phyloP scores from a whole-genome alignment of 2,888 invertebrate genomes.

The Cybosia mesomella region DNA sequence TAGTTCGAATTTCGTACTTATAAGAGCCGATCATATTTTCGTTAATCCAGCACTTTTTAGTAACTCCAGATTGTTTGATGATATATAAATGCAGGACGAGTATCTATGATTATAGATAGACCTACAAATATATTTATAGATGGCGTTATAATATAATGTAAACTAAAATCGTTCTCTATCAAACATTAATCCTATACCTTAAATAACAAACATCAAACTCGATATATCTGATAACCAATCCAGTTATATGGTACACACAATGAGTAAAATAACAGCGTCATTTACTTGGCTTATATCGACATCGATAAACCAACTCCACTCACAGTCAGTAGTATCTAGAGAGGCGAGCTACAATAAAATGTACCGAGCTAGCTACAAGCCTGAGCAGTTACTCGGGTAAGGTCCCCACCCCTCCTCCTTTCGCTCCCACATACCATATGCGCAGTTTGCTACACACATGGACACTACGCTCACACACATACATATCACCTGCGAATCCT shows the following conservation, averaged over 20 bases:
- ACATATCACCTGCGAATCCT: slow-evolving; percentile 67
- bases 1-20: too few species aligned
- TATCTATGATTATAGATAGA: background rate
- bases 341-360: slow-evolving; percentile 86
- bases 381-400: slow-evolving; percentile 81
- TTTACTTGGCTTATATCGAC: slow-evolving; percentile 77
- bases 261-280: slow-evolving; percentile 71
- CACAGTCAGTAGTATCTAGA: slow-evolving; percentile 78
- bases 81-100: too few species aligned
- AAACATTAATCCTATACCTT: slow-evolving; percentile 55
- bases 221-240: slow-evolving; percentile 59
- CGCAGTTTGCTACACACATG: slow-evolving; percentile 73
- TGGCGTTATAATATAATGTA: slow-evolving; percentile 10
- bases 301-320: slow-evolving; percentile 76
- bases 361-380: slow-evolving; percentile 85
- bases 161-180: slow-evolving; percentile 37
- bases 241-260: slow-evolving; percentile 54
- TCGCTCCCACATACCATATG: slow-evolving; percentile 70
- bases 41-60: too few species aligned
- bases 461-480: slow-evolving; percentile 50
- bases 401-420: slow-evolving; percentile 58
- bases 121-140: background rate
- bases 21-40: too few species aligned
- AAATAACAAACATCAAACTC: slow-evolving; percentile 62
- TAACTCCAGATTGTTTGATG: too few species aligned